Evolutionary conservation across 1,140 invertebrate species (phyloP), one percentile per base, ranked within the genome.

Genomic region (Pseudomyrmex gracilis): DNA sequence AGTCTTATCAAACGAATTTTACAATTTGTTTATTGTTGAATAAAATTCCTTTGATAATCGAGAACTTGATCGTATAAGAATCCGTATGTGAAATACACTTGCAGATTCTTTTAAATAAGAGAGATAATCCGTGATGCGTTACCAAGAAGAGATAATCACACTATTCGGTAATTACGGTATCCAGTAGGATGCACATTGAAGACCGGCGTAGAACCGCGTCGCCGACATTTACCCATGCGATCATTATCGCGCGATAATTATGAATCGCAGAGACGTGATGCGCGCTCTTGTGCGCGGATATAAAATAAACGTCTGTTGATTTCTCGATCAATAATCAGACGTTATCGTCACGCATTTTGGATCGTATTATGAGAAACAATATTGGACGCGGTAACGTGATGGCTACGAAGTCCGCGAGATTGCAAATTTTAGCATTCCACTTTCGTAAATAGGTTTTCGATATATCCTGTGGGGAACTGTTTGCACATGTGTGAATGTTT

Each of bases 321-420:
- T 70, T 12, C 34, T 8, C 53, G 22, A 70, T 58, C 53, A 66
- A 49, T 53, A 24, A 80, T 80, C n/a, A 78, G 64, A 70, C 49
- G 66, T 80, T 55, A 58, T 58, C 45, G 43, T 12, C 43, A 55
- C 20, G n/a, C 12, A 24, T 49, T 80, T 70, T 24, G 12, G 13
- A 15, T 58, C n/a, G 17, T 71, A 43, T 80, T 80, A 49, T 80
- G 76, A 80, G 71, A 80, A 80, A 80, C 66, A 80, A 80, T 80
- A 80, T 80, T 60, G 53, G 34, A 3, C 8, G 22, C n/a, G 22
- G 12, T 60, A 47, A 68, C 55, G 8, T 9, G 34, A 20, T 49
- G 22, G 7, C 53, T 58, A 71, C n/a, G 58, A 80, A 80, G 53
- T 22, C 12, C 51, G 15, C 51, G 43, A 47, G 76, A 70, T 71